Evolutionary conservation across 2,888 invertebrate species (phyloP), one percentile per base, ranked within the genome.

Genomic region (Drosophila infuscata): DNA sequence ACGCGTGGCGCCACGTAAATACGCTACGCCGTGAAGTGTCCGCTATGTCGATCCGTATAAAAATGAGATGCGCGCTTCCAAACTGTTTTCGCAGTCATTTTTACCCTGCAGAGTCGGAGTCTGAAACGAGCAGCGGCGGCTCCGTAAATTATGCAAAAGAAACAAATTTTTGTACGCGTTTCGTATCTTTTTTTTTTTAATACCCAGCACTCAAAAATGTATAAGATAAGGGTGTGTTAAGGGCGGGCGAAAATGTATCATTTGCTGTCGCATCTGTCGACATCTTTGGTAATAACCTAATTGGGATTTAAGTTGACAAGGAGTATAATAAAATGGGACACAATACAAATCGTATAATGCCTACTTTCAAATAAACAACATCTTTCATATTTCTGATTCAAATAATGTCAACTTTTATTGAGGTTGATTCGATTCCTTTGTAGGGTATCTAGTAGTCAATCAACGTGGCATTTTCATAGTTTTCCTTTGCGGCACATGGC

Each of bases 91-190:
- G 61, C 64, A 75, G 65, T 80, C 70, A 80, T 70, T 73, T 59
- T 58, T 48, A 46, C 60, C 43, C 56, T 32, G 49, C 52, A 36
- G 48, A 41, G 38, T 29, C 25, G 6, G 36, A 38, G 54, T 33
- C 41, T 49, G 46, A 66, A 67, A 63, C 46, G 74, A 63, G 79
- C 48, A 49, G 58, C 62, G 61, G 15, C 64, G 56, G 33, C 54
- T 32, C 32, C 79, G 72, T 83, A 90, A 87, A 88, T 89, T 88
- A 88, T 88, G 90, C 88, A 89, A 79, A 81, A 81, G 76, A 79
- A 83, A 79, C 76, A 89, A 74, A 76, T 76, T 74, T 83, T 71
- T 74, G 65, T 77, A 70, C 66, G 61, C 82, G 70, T 41, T 69
- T 51, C 53, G 38, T 59, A 60, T 52, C 20, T 11, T 20, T 48